Percentiles rank a stretch among this genome's conserved stretches.
These are phyloP conservation scores for Agriopis aurantiaria DNA, from an alignment of 2,888 invertebrate species.

Conservation along the genomic window DNA sequence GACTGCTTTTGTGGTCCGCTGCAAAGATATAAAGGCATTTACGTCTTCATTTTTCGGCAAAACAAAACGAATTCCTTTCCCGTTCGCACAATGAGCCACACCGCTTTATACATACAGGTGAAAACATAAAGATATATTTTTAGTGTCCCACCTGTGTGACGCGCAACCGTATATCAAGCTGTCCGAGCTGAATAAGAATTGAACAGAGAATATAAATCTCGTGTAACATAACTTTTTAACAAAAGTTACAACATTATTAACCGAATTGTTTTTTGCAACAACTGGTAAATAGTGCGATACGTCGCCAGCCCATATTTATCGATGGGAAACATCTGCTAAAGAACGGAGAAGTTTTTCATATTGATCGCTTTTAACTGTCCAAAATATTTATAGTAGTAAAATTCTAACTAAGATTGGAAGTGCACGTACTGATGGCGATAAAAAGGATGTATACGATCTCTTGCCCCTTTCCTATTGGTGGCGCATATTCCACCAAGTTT, in stretches of 20 bases:
- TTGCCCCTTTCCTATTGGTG: no score
- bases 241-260: constrained; percentile 1
- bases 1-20: background rate
- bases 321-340: background rate
- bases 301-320: background rate
- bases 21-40: background rate
- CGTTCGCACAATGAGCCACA: background rate
- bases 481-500: no score
- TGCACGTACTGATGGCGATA: background rate
- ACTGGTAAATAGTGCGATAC: background rate
- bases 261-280: background rate
- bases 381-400: background rate
- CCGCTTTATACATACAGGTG: constrained; percentile 10
- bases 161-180: constrained; percentile 4
- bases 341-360: background rate
- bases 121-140: background rate
- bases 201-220: background rate
- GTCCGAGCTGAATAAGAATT: background rate
- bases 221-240: background rate
- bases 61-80: background rate
- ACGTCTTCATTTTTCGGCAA: background rate
- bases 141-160: constrained; percentile 4
- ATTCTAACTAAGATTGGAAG: background rate
- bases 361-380: background rate
- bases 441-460: no score